Conservation (phyloP, 2,888 invertebrate genomes). For the Hypomecis atomaria region DNA sequence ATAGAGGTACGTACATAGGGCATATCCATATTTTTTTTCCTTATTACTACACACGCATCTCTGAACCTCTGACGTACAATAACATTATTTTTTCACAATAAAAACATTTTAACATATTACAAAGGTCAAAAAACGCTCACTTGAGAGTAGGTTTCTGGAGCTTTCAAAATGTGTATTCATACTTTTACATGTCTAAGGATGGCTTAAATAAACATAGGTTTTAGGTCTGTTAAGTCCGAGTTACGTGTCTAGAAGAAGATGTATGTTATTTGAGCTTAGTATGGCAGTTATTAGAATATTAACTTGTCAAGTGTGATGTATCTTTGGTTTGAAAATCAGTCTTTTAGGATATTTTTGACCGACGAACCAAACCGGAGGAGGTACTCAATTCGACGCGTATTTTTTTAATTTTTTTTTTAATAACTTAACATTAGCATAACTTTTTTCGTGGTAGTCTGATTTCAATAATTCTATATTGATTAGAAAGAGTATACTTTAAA, state of each 20-base stretch:
- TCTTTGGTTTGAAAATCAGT: too few relatives aligned
- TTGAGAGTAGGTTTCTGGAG: neutral
- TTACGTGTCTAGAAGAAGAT: neutral
- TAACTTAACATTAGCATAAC: too few relatives aligned
- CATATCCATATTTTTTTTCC: too few relatives aligned
- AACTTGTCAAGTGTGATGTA: too few relatives aligned
- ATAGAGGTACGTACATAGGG: too few relatives aligned
- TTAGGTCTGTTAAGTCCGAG: neutral
- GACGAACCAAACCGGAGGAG: too few relatives aligned
- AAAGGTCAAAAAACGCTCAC: neutral
- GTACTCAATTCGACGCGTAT: too few relatives aligned
- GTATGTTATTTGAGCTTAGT: neutral
- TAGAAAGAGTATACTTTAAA: too few relatives aligned
- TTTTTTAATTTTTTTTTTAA: too few relatives aligned
- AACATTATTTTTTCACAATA: conserved; percentile 11
- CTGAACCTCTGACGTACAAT: conserved; percentile 5
- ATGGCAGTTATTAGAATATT: neutral
- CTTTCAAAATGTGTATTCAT: neutral
- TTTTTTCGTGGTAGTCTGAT: too few relatives aligned
- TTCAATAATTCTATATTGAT: too few relatives aligned
- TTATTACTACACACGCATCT: conserved; percentile 3
- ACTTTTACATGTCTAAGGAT: neutral
- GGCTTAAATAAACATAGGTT: neutral
- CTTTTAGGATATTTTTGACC: too few relatives aligned
- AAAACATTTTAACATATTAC: conserved; percentile 5